Conservation (phyloP, 2,888 invertebrate species). For the Ceramica pisi region DNA sequence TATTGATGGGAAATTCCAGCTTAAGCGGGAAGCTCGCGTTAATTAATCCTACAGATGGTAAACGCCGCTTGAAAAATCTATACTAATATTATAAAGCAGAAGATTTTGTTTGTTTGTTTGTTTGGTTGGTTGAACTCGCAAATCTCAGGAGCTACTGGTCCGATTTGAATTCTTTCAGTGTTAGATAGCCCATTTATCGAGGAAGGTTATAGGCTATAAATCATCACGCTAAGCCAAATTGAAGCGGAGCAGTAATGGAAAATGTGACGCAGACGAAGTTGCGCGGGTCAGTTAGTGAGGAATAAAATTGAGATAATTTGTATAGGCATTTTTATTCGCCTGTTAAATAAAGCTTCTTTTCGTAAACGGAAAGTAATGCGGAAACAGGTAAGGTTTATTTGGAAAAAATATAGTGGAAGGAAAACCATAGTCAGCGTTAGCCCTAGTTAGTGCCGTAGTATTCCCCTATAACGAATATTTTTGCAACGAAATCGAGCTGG, state of each 20-base stretch:
- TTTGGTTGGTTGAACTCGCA: no score
- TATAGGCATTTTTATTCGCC: not conserved
- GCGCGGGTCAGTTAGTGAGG: no score
- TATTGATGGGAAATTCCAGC: not conserved
- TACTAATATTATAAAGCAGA: no score
- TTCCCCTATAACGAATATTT: not conserved
- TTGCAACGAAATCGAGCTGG: not conserved
- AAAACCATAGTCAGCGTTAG: not conserved
- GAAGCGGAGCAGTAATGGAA: no score
- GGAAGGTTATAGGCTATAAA: no score
- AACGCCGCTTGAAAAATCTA: not conserved
- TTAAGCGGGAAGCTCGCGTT: not conserved
- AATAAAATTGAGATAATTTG: not conserved
- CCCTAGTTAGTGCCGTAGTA: not conserved
- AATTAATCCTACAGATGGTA: no score
- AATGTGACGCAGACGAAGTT: no score
- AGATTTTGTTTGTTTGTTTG: no score
- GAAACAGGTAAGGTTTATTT: not conserved
- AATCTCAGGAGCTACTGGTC: no score
- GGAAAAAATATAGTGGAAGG: not conserved
- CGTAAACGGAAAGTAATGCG: not conserved
- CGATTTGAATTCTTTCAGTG: no score
- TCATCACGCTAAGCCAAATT: no score
- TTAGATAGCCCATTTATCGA: no score
- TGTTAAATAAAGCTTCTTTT: not conserved